A percentile compares a stretch with the other conserved stretches of the same genome.
Evolutionary conservation across 2,113 vertebrate species (phyloP).

Genomic region (Probosciger aterrimus): DNA sequence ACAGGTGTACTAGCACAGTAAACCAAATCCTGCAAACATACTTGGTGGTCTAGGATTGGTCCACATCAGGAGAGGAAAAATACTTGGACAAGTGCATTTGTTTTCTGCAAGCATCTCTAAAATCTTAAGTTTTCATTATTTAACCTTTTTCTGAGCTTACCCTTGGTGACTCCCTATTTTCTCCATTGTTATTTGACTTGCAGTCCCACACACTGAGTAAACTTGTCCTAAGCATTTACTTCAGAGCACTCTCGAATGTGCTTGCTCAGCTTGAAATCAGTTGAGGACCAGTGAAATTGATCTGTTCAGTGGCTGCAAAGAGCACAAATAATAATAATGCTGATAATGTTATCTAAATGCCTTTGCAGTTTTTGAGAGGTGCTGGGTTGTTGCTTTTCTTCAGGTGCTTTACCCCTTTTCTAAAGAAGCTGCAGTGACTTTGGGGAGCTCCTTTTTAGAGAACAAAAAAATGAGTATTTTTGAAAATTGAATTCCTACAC

Average conservation of each 20-base stretch:
- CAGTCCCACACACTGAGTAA: background rate
- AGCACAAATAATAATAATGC: background rate
- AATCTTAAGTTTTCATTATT: background rate
- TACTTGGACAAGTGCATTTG: background rate
- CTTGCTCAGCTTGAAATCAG: background rate
- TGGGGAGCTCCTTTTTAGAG: background rate
- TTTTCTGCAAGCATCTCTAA: background rate
- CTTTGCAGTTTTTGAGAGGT: background rate
- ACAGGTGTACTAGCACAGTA: background rate
- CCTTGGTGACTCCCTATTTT: background rate
- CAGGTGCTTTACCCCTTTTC: background rate
- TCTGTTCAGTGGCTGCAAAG: background rate
- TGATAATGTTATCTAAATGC: background rate
- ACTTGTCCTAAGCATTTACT: background rate
- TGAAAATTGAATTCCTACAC: slow-evolving; percentile 16
- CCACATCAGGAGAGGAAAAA: background rate
- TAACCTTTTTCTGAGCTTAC: background rate
- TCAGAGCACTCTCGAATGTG: background rate
- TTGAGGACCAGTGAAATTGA: background rate
- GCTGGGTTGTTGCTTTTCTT: background rate
- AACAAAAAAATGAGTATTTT: background rate
- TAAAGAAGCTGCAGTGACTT: background rate
- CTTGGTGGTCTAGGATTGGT: background rate
- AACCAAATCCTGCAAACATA: background rate
- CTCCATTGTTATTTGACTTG: background rate